Base-by-base conservation (phyloP, 2,888 invertebrate species). In the Alviniconcha strummeri region DNA sequence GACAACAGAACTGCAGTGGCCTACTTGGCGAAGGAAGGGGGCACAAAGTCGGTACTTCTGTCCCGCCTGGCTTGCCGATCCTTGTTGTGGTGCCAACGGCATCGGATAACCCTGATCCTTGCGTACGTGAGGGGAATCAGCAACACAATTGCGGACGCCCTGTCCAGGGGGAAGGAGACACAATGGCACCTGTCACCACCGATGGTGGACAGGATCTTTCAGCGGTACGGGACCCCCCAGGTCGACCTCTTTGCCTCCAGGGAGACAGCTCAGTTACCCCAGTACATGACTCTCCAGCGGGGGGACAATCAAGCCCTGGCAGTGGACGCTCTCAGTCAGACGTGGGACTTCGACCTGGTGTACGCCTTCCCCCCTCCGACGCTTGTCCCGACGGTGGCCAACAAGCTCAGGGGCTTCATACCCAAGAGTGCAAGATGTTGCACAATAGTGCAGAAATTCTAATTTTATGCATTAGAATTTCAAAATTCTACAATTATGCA, bases 361-460 rank as follows among this genome's bases (percentile, higher is more conserved):
- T 57, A 76, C 17, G 76, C 76, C n/a, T 76, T 76, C 5, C 54
- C 76, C n/a, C 76, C 76, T n/a, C 76, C 76, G n/a, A 76, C 76
- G 9, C 56, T 76, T 17, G 11, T 76, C 8, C 56, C 76, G 11
- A 19, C 76, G 56, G 76, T 76, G 76, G 13, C 56, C 56, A 76
- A 76, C 76, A 56, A 56, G 17, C 57, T 57, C 56, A 55, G 76
- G 56, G 76, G 17, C 5, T 54, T 36, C 36, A 36, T 36, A 36
- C 36, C 36, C 3, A 36, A 36, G 36, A 36, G 36, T 36, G 36
- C 3, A 36, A 36, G 36, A 36, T 36, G 36, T 36, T 36, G 36
- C 36, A 36, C 36, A 36, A 36, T 36, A 36, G 36, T 36, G 36
- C 36, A 36, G 36, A 36, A 36, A 36, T 36, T 36, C 36, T 36